A percentile compares a stretch with the other conserved stretches of the same genome.
phyloP scores from a whole-genome alignment of 2,113 vertebrate species.

The Synodontis membranacea region DNA sequence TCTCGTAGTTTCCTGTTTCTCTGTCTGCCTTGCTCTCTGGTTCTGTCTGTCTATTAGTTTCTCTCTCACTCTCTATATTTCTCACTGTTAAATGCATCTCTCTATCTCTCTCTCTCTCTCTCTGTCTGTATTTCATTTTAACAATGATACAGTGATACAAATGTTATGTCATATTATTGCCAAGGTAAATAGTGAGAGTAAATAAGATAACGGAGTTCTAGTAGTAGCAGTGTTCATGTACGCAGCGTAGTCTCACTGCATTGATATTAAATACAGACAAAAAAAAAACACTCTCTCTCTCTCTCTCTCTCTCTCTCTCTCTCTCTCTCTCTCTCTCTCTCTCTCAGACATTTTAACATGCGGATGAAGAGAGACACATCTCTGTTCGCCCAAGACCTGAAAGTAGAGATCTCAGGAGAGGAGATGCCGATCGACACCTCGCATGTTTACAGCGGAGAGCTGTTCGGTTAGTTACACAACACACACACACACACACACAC shows the following conservation, averaged over 20 bases:
- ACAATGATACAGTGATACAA: background rate
- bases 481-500: constrained; percentile 8
- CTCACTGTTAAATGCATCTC: background rate
- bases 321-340: constrained; percentile 17
- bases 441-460: constrained; percentile 95
- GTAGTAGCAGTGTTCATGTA: background rate
- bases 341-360: constrained; percentile 87
- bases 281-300: background rate
- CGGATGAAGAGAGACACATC: constrained; percentile 90
- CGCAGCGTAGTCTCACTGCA: too few relatives aligned
- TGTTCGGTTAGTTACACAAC: constrained; percentile 83
- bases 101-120: background rate
- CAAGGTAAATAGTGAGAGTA: background rate
- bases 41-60: background rate
- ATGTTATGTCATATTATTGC: background rate
- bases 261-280: background rate
- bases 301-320: constrained; percentile 16
- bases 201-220: background rate
- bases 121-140: background rate
- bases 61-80: background rate
- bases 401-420: constrained; percentile 84
- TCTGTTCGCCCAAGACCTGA: constrained; percentile 87
- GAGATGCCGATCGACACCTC: constrained; percentile 85
- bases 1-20: too few relatives aligned
- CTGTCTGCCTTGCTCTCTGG: background rate